Base-by-base conservation (phyloP, 2,113 vertebrate species). In the Heliornis fulica region DNA sequence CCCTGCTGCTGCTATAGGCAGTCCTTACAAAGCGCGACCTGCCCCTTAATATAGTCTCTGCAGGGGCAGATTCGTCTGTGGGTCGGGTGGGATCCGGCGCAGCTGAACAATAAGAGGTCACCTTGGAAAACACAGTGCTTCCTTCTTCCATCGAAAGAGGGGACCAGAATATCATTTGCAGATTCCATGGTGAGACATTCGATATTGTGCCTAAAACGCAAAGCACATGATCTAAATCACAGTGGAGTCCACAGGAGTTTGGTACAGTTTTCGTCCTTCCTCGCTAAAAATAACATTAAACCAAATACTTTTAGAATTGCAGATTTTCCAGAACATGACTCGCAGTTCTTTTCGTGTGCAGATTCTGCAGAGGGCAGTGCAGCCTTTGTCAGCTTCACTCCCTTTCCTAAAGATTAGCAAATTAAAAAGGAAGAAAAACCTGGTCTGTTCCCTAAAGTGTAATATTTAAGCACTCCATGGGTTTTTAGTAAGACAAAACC, bases 21-120 rank as follows among this genome's bases (percentile, higher is more conserved):
- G 98, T 98, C 98, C 75, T 98, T 98, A 94, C 99, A 99, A 90
- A 99, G 98, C 3, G 99, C 99, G 96, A 99, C 99, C 98, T 99
- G 99, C 95, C 99, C 99, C 97, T 99, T 99, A 98, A 99, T 99
- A 94, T 99, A 99, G 98, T 99, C 99, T 89, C 99, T 98, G 97
- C 99, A 99, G 71, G 99, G 99, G 97, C 99, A 99, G 98, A 99
- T 74, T 93, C 99, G 98, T 66, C 94, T 97, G 96, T 99, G 98
- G 36, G 97, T 97, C 45, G 97, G 89, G 96, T 99, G 99, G 79
- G 99, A 98, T 7, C 99, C 99, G 0, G 99, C 99, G 38, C 99
- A 99, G 98, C 99, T 99, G 98, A 99, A 99, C 66, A 99, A 97
- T 76, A 99, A 96, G 93, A 99, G 98, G 98, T 99, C 99, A 1